Percentiles rank a stretch among this genome's conserved stretches.
These are phyloP conservation scores for Chaetophractus vellerosus DNA, from an alignment of 2,797 vertebrate genomes.

Conservation along the genomic window DNA sequence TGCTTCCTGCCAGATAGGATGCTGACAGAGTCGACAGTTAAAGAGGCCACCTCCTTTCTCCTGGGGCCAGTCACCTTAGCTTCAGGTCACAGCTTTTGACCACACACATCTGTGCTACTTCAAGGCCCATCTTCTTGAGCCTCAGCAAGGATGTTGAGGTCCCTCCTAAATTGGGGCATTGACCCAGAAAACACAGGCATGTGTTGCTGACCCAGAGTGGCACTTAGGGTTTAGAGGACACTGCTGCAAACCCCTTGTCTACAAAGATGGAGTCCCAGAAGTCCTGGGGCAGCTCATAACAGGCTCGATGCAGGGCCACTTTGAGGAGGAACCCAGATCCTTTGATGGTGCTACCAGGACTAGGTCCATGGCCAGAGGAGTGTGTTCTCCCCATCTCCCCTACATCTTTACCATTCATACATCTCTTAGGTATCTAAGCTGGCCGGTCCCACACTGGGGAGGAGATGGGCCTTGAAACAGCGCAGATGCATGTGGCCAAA, in stretches of 20 bases:
- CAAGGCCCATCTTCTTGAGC: no score
- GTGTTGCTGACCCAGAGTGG: not conserved
- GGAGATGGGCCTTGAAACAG: not conserved
- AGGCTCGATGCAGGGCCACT: not conserved
- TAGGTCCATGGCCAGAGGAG: not conserved
- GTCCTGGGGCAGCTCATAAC: not conserved
- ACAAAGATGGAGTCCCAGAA: not conserved
- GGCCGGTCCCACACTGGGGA: not conserved
- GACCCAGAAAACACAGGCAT: not conserved
- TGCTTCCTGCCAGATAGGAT: not conserved
- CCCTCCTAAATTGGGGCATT: conserved; percentile 9
- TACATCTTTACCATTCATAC: not conserved
- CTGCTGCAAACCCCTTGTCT: not conserved
- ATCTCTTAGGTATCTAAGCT: not conserved
- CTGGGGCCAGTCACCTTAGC: not conserved
- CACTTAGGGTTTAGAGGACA: not conserved
- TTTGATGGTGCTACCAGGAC: not conserved
- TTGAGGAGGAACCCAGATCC: not conserved
- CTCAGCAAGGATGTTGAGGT: not conserved
- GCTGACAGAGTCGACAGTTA: not conserved
- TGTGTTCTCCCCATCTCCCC: not conserved
- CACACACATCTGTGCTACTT: no score
- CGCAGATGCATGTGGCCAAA: not conserved
- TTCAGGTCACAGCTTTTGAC: conserved; percentile 7
- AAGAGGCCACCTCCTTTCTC: not conserved